Percentiles rank a stretch among this genome's conserved stretches.
Evolutionary conservation across 23 tunicate species (phyloP).

Genomic region (Styela clava): DNA sequence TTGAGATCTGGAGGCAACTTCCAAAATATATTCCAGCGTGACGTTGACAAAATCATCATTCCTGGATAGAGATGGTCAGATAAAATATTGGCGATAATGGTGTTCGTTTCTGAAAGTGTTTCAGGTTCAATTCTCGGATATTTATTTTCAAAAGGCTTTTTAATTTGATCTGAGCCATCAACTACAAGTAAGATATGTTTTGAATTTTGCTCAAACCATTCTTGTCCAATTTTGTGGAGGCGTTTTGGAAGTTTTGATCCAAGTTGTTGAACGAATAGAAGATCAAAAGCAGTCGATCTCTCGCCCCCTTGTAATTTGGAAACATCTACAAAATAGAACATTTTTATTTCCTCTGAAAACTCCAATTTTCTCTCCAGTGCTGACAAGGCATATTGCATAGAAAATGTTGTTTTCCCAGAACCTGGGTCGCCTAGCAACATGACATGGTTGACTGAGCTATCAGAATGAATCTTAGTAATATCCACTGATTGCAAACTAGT

Average conservation of each 20-base stretch:
- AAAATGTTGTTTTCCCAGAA: not conserved
- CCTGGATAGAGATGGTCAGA: not conserved
- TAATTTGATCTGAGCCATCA: not conserved
- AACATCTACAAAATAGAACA: not conserved
- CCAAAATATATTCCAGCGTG: not conserved
- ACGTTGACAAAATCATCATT: not conserved
- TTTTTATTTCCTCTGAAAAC: not conserved
- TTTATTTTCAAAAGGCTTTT: not conserved
- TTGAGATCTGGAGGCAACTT: not conserved
- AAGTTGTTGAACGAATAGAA: conserved; percentile 4
- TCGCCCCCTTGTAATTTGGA: not conserved
- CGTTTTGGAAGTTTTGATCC: not conserved
- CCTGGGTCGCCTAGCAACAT: conserved; percentile 1
- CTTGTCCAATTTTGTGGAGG: not conserved
- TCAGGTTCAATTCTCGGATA: not conserved
- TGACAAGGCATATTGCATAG: not conserved
- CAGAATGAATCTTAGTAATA: not conserved
- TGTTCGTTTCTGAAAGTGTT: not conserved
- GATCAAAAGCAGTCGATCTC: conserved; percentile 11
- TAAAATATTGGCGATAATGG: not conserved
- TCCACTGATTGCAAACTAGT: not conserved
- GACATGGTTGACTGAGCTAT: not conserved
- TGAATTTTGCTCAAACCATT: not conserved
- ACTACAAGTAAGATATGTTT: not conserved
- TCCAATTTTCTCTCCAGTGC: not conserved